phyloP scores from a whole-genome alignment of 2,797 vertebrate genomes.

The Ceryle rudis region DNA sequence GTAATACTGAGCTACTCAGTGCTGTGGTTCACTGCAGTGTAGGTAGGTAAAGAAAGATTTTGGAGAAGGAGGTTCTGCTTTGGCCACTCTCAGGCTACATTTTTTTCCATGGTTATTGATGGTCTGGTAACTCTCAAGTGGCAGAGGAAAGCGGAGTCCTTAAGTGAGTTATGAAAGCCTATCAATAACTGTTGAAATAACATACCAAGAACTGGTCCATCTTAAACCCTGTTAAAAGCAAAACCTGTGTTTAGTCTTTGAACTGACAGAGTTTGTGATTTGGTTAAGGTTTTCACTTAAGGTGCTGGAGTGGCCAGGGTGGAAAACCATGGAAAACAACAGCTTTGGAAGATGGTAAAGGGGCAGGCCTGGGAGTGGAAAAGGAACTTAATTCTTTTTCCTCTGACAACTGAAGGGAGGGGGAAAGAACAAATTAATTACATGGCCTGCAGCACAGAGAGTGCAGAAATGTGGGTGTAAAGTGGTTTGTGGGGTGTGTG shows the following conservation, averaged over 20 bases:
- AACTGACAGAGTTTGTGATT: not conserved
- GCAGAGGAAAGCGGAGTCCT: not conserved
- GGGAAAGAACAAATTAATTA: not conserved
- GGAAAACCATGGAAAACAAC: not conserved
- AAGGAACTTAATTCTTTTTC: not conserved
- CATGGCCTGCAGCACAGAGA: not conserved
- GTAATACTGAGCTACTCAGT: not conserved
- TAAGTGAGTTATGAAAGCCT: not conserved
- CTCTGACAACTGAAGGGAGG: not conserved
- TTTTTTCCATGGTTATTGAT: slow-evolving; percentile 27
- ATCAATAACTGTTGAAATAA: slow-evolving; percentile 22
- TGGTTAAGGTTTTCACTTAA: not conserved
- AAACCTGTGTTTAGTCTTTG: not conserved
- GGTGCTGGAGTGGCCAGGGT: not conserved
- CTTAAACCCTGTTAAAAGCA: not conserved
- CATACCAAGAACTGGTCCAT: not conserved
- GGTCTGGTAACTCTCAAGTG: not conserved
- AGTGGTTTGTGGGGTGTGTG: not conserved
- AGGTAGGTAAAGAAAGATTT: slow-evolving; percentile 3
- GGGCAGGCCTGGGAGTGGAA: not conserved
- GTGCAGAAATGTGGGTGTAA: not conserved
- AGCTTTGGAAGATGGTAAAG: not conserved
- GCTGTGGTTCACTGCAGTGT: not conserved
- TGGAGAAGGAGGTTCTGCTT: not conserved
- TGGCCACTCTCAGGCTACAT: not conserved